Evolutionary conservation across 2,113 vertebrate genomes (phyloP), one percentile per base, ranked within the genome.

Genomic region (Etheostoma cragini): DNA sequence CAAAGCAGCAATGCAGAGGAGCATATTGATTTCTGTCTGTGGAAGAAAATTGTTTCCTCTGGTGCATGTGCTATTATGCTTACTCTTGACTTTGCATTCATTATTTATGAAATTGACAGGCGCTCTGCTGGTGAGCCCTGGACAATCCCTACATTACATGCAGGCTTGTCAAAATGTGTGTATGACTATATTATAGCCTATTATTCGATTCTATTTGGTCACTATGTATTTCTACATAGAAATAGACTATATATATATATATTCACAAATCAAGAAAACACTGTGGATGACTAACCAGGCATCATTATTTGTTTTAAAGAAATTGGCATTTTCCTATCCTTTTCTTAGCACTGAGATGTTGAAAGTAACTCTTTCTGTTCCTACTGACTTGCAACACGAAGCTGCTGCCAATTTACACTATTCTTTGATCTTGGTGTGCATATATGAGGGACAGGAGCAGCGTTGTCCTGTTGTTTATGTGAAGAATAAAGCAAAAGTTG

Each of bases 61-160:
- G 0, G 49, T 81, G 45, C 69, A 86, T 87, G 65, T 83, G 24
- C 69, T 76, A 75, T 85, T 89, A 77, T 66, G 46, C 81, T 88
- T 83, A 73, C 80, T 83, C 78, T 76, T 70, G 78, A 54, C 63
- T 70, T 71, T 68, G 30, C 62, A 82, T 88, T 64, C 72, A 84
- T 85, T 76, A 84, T 89, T 81, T 54, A 87, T 85, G 79, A 21
- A 62, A 76, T 82, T 24, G 60, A 76, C 70, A 76, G 58, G 70
- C 72, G 17, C 49, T 80, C 67, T 65, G 64, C 54, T 61, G 64
- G 68, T 54, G 68, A 35, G 68, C 67, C 35, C 50, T 63, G 22
- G 45, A 50, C 52, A 65, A 65, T 35, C 57, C 61, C 26, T 56
- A 26, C 42, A 64, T 22, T 33, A 42, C 11, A 13, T 58, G 22